Base-by-base conservation (phyloP, 2,888 invertebrate genomes). In the Myopa tessellatipennis region DNA sequence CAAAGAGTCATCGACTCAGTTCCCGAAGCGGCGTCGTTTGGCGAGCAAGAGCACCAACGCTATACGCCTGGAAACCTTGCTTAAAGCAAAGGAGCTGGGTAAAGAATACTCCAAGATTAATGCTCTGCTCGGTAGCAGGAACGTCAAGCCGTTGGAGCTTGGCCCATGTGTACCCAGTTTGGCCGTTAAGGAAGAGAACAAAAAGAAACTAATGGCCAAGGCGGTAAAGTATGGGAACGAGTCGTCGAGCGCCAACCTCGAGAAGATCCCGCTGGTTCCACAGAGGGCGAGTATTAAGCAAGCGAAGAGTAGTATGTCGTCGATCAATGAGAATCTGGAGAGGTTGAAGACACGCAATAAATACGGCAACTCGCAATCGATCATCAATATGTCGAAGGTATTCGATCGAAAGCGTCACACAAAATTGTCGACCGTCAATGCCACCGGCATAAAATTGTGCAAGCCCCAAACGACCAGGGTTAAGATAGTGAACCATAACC, bases 201-300 rank as follows among this genome's bases (percentile, higher is more conserved):
- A 67, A 38, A 75, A 84, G 5, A 81, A 83, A 5, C 80, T 82
- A 6, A 80, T 82, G 0, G 82, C 81, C 7, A 83, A 83, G 4
- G 85, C 86, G 34, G 83, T 82, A 8, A 82, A 80, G 58, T 87
- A 87, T 40, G 86, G 87, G 67, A 87, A 87, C 74, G 83, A 83
- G 3, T 83, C 83, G 40, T 86, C 86, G 4, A 82, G 82, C 3
- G 82, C 80, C 40, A 87, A 87, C 60, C 77, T 84, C 18, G 78
- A 83, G 34, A 86, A 86, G 12, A 74, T 84, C 1, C 78, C 68
- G 67, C 76, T 79, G 2, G 77, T 34, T 18, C 45, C 74, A 45
- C 18, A 52, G 4, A 77, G 77, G 34, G 61, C 63, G 58, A 16
- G 55, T 0, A 36, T 63, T 40, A 34, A 60, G 18, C 70, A 50